Evolutionary conservation across 1,140 invertebrate genomes (phyloP), one percentile per base, ranked within the genome.

Genomic region (Latrodectus geometricus): DNA sequence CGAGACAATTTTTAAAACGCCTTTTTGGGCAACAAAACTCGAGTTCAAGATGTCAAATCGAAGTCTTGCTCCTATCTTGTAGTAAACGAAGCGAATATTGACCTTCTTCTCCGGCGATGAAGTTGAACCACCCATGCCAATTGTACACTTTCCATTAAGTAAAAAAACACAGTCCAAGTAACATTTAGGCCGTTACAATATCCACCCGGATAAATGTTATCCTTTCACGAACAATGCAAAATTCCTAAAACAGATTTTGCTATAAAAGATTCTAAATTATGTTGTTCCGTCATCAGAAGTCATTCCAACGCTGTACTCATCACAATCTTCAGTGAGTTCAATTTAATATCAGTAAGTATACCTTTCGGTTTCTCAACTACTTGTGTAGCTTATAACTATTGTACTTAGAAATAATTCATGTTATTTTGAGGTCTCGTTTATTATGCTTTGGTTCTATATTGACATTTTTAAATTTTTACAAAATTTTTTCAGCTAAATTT

Each of bases 181-280:
- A 56, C 70, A 83, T 72, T 83, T 83, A 83, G 80, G 80, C 23
- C 80, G n/a, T 81, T 52, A 14, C 72, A 72, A 72, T 68, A 35
- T 68, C 50, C 50, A 50, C 68, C 68, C 49, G 56, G 56, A 17
- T 35, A 73, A 81, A 49, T 54, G 9, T 70, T 81, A 54, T 81
- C 56, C 54, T n/a, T 65, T 65, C 4, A 15, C 12, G 21, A 74
- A 83, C 80, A 74, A 83, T 74, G 21, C 69, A 20, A 21, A 14
- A 74, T 61, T 48, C 20, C 52, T 56, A 68, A 11, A n/a, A 17
- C 17, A 20, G 48, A 74, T 81, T 54, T 23, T 9, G 56, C 52
- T 83, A 83, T 83, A 83, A 83, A 83, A 83, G 80, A 74, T 83
- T 83, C 50, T 15, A 83, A 83, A 74, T 83, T n/a, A 54, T 23